Conservation (phyloP, 2,113 vertebrate genomes). For the Clarias magur region DNA sequence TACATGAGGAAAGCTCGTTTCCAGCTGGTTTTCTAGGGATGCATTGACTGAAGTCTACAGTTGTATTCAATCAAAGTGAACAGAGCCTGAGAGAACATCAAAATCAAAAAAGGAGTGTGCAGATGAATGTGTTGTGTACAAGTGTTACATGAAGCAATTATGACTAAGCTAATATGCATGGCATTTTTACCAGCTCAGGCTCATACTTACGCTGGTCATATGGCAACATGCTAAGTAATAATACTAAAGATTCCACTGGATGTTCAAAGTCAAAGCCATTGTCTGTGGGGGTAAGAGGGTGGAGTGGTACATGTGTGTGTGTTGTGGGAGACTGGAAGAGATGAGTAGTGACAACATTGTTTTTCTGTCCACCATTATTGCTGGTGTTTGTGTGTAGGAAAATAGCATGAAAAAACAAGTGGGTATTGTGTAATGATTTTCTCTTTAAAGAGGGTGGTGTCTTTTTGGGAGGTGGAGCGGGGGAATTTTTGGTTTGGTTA, state of each 20-base stretch:
- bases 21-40: conserved; percentile 16
- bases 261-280: conserved; percentile 28
- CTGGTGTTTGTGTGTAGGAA: neutral
- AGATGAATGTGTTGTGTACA: conserved; percentile 28
- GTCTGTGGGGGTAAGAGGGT: neutral
- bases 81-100: conserved; percentile 19
- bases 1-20: neutral
- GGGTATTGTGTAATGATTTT: neutral
- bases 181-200: too few species aligned
- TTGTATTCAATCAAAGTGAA: conserved; percentile 38
- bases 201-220: neutral
- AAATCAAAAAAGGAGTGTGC: neutral
- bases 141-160: conserved; percentile 27
- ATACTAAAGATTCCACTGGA: neutral
- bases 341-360: neutral
- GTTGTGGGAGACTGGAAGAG: neutral
- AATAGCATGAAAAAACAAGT: neutral
- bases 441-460: neutral
- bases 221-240: neutral
- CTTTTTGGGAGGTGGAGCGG: too few species aligned
- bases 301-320: neutral
- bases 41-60: neutral
- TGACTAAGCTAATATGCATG: neutral
- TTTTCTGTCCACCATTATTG: neutral
- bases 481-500: neutral